Conservation (phyloP, 2,888 invertebrate genomes). For the Hydrotaea cyrtoneurina region DNA sequence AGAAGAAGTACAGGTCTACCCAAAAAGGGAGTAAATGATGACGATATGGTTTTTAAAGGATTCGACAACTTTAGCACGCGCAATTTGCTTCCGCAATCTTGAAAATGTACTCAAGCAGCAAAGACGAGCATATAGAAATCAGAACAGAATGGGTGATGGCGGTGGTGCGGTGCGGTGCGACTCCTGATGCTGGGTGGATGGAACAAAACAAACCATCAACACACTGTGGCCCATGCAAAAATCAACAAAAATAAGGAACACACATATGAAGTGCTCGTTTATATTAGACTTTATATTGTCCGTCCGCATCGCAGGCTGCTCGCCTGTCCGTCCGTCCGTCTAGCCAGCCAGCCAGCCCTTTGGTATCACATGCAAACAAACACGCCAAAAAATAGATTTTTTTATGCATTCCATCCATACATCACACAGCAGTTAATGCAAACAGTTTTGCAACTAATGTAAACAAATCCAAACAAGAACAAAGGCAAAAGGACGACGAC, state of each 20-base stretch:
- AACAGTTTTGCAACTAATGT: slow-evolving; percentile 72
- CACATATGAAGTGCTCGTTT: slow-evolving; percentile 39
- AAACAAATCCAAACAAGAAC: slow-evolving; percentile 69
- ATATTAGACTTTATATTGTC: slow-evolving; percentile 45
- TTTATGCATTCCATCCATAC: not conserved
- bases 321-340: not conserved
- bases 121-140: slow-evolving; percentile 31
- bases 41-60: slow-evolving; percentile 62
- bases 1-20: slow-evolving; percentile 57
- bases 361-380: not conserved
- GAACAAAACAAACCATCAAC: slow-evolving; percentile 43
- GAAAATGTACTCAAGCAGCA: slow-evolving; percentile 75
- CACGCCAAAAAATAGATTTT: slow-evolving; percentile 32
- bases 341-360: not conserved
- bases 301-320: not conserved
- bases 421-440: slow-evolving; percentile 56
- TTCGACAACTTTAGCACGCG: slow-evolving; percentile 79
- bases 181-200: not conserved
- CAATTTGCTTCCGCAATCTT: slow-evolving; percentile 79
- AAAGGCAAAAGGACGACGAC: slow-evolving; percentile 34
- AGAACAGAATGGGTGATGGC: slow-evolving; percentile 65
- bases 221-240: slow-evolving; percentile 45
- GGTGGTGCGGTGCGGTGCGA: not conserved
- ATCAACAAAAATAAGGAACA: slow-evolving; percentile 21
- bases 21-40: slow-evolving; percentile 58